These are phyloP conservation scores for Epizoanthus ramosus DNA, from an alignment of 92 coral and sea anemone species.

Conservation along the genomic window DNA sequence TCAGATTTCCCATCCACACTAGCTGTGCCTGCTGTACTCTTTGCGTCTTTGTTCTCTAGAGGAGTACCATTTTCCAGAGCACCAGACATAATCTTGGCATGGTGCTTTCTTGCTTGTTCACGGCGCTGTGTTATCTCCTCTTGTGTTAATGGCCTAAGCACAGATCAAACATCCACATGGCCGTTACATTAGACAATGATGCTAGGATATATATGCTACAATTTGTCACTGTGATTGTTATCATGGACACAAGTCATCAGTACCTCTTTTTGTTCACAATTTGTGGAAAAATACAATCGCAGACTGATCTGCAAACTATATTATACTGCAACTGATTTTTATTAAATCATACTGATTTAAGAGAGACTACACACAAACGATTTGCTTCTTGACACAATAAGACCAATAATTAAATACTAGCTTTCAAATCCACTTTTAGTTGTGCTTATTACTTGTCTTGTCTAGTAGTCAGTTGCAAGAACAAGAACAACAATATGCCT, in stretches of 20 bases:
- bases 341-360: no score
- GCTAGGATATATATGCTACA: no score
- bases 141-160: constrained; percentile 87
- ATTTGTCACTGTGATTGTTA: no score
- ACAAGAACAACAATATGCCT: no score
- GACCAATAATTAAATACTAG: no score
- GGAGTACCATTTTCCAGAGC: constrained; percentile 50
- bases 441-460: no score
- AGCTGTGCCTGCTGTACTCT: constrained; percentile 7
- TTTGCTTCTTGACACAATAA: no score
- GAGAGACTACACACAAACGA: no score
- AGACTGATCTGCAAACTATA: not conserved
- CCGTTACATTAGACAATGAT: not conserved
- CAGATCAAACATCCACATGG: not conserved
- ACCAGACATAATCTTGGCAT: constrained; percentile 71
- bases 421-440: no score
- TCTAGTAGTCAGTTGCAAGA: no score
- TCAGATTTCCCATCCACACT: not conserved
- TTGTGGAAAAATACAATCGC: no score
- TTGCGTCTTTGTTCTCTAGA: not conserved
- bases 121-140: constrained; percentile 92
- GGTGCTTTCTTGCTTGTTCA: constrained; percentile 89
- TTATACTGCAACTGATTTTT: not conserved
- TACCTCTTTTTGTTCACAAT: no score
- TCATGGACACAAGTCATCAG: not conserved